Evolutionary conservation across 2,113 vertebrate genomes (phyloP), one percentile per base, ranked within the genome.

Genomic region (Burhinus bistriatus): DNA sequence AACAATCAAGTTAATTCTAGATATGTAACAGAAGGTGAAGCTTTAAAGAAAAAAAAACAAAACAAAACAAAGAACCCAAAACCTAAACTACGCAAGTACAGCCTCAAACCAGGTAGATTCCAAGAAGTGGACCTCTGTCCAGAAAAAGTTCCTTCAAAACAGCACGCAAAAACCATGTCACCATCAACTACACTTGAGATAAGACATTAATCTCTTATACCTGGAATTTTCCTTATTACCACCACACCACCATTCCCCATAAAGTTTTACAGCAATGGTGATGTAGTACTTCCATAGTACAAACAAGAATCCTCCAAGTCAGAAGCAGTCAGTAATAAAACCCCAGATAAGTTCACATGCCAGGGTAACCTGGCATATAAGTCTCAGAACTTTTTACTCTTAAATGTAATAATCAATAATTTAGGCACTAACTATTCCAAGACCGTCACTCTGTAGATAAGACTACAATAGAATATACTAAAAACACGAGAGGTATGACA

Each of bases 401-500:
- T 62, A 49, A 75, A 73, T 13, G 13, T 32, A 72, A 73, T 36
- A 17, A 86, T 88, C 72, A 75, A 71, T 83, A 85, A 94, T 93
- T 86, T 68, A 91, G 66, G 14, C 83, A 65, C 54, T 71, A 92
- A 75, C 42, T 57, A 87, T 38, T 73, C n/a, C 75, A 59, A 89
- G 83, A 62, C 42, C 14, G 73, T 80, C 96, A 82, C 76, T 54
- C 61, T 66, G 65, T n/a, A 93, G 86, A 11, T 78, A 95, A 79
- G 65, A 96, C 30, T 83, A 89, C 90, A 96, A 86, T 0, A 84
- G 32, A 57, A 96, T 47, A 68, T 27, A 76, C 20, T 45, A 57
- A 59, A 79, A 83, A 40, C 78, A 70, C 71, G 72, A 87, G 91
- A 86, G 51, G 58, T 51, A 96, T 42, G 96, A 95, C 81, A 96